Evolutionary conservation across 2,888 invertebrate species (phyloP).

Genomic region (Nymphalis c-album): DNA sequence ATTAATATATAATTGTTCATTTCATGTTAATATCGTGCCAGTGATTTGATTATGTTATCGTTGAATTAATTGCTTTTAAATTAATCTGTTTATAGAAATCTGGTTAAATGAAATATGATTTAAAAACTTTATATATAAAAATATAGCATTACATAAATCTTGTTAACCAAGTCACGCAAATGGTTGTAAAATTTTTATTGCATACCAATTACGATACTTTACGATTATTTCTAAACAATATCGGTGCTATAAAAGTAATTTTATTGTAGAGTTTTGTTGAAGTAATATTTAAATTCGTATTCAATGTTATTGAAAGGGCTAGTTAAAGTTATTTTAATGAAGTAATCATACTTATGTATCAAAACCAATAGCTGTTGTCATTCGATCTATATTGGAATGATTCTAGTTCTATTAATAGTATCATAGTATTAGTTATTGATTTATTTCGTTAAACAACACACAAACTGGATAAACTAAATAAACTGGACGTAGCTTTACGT

Average conservation of each 20-base stretch:
- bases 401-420: too few species aligned
- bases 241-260: constrained; percentile 22
- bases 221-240: constrained; percentile 26
- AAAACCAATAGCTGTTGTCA: too few species aligned
- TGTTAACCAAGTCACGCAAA: constrained; percentile 56
- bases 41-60: neutral
- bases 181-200: constrained; percentile 53
- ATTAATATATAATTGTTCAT: too few species aligned
- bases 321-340: neutral
- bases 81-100: constrained; percentile 4
- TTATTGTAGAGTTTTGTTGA: constrained; percentile 20
- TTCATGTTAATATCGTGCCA: neutral
- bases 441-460: too few species aligned
- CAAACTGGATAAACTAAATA: too few species aligned
- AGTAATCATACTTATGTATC: neutral
- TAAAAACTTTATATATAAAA: constrained; percentile 6
- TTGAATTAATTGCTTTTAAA: neutral
- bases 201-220: constrained; percentile 56
- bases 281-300: neutral
- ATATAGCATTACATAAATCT: constrained; percentile 54
- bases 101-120: neutral
- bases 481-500: too few species aligned
- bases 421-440: too few species aligned
- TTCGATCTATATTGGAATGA: too few species aligned
- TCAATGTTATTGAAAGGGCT: neutral